Base-by-base conservation (phyloP, 1,140 invertebrate species). In the Acarapis woodi region DNA sequence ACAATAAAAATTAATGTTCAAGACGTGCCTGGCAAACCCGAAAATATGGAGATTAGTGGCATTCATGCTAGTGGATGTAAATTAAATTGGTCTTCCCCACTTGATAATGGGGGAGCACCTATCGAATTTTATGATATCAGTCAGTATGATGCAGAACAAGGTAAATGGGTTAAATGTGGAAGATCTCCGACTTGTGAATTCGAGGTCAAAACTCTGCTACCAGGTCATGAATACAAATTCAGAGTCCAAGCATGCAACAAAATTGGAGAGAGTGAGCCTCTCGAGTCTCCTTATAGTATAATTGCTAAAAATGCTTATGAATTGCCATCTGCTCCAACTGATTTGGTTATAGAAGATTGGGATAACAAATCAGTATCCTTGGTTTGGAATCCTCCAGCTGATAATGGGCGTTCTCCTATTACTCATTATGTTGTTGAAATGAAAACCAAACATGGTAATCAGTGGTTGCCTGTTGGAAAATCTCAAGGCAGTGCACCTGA, bases 211-310 rank as follows among this genome's bases (percentile, higher is more conserved):
- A 82, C 82, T 32, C 62, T 94, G 29, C 70, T 74, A 49, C 79
- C 85, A 53, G 82, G 82, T 33, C 90, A 97, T 56, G 76, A 79
- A 4, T 99, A 99, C 58, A 93, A 94, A 61, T 99, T 99, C 68
- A 64, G 90, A 31, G 88, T 99, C 0, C 75, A 77, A 47, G 93
- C 93, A 18, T 83, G 94, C 12, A 99, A 99, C 53, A 83, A 83
- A 50, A 82, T 94, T 55, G 93, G 93, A 15, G 79, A 87, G 53
- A 88, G 83, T 26, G 85, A 94, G 45, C 75, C 79, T 15, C 51
- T 85, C 12, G 73, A 77, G 46, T 80, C 79, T 2, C 69, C 76
- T 3, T 60, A 64, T n/a, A 67, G 76, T 30, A 79, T 68, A 2
- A 68, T 76, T 4, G 79, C 80, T 5, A 87, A 85, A 53, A 85